Evolutionary conservation across 2,888 invertebrate species (phyloP).

Genomic region (Tribolium freemani): DNA sequence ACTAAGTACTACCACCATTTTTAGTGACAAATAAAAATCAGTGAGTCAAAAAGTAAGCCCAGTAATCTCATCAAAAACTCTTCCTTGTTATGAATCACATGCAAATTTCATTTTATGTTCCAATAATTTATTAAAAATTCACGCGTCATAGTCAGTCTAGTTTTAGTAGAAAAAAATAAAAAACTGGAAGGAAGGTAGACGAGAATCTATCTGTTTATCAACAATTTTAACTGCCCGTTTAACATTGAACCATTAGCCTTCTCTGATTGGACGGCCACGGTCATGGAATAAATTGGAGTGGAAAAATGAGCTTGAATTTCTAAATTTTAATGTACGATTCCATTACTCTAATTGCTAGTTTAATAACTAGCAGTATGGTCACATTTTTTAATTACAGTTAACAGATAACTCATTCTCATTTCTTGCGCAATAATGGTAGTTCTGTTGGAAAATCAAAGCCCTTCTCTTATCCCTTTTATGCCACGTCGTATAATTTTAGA

Average conservation of each 20-base stretch:
- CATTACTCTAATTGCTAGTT: not conserved
- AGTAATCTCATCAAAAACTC: too few relatives aligned
- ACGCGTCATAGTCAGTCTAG: not conserved
- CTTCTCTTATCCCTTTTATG: conserved; percentile 28
- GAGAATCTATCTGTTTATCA: not conserved
- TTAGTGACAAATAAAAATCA: not conserved
- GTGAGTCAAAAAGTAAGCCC: not conserved
- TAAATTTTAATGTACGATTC: not conserved
- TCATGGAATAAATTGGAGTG: not conserved
- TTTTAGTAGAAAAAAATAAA: not conserved
- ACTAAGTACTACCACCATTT: not conserved
- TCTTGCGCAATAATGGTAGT: conserved; percentile 22
- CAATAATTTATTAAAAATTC: not conserved
- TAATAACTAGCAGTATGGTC: not conserved
- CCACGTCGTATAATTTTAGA: conserved; percentile 28
- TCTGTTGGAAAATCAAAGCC: conserved; percentile 23
- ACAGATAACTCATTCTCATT: conserved; percentile 9
- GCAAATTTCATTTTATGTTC: not conserved
- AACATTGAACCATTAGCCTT: conserved; percentile 24
- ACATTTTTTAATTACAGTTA: conserved; percentile 10
- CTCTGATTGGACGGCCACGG: not conserved
- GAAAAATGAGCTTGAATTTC: not conserved
- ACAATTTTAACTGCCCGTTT: not conserved
- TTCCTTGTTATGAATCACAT: not conserved
- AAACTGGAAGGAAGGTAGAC: not conserved